phyloP scores from a whole-genome alignment of 1,140 invertebrate genomes.

The Heliconius himera region DNA sequence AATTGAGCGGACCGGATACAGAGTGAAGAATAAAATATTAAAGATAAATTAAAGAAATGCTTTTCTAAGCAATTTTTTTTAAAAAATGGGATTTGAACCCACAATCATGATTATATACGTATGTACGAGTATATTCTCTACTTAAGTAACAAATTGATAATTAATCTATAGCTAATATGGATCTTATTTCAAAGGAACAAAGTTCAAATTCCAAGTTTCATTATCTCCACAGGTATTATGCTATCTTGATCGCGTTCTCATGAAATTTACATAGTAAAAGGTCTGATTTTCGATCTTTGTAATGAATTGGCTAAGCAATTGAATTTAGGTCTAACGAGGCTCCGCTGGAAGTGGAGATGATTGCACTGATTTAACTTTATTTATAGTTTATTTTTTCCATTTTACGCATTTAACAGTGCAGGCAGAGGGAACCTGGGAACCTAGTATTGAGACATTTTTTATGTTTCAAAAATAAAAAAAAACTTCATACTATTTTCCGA shows the following conservation, averaged over 20 bases:
- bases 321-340: conserved; percentile 30
- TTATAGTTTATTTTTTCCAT: neutral
- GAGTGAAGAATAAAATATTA: too few species aligned
- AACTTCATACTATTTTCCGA: too few species aligned
- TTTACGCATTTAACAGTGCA: too few species aligned
- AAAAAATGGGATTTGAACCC: too few species aligned
- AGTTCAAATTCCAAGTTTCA: neutral
- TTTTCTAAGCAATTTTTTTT: too few species aligned
- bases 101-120: too few species aligned
- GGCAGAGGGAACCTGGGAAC: too few species aligned
- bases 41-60: too few species aligned
- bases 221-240: neutral
- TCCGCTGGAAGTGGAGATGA: conserved; percentile 15
- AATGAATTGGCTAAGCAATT: conserved; percentile 33
- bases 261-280: conserved; percentile 32
- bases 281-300: conserved; percentile 31
- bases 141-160: neutral
- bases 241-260: conserved; percentile 22
- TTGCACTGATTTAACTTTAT: neutral
- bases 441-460: too few species aligned
- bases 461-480: too few species aligned
- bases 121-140: neutral
- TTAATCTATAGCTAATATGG: neutral
- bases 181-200: neutral
- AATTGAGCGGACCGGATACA: too few species aligned